Evolutionary conservation across 1,140 invertebrate species (phyloP), one percentile per base, ranked within the genome.

Genomic region (Saxidomus purpurata): DNA sequence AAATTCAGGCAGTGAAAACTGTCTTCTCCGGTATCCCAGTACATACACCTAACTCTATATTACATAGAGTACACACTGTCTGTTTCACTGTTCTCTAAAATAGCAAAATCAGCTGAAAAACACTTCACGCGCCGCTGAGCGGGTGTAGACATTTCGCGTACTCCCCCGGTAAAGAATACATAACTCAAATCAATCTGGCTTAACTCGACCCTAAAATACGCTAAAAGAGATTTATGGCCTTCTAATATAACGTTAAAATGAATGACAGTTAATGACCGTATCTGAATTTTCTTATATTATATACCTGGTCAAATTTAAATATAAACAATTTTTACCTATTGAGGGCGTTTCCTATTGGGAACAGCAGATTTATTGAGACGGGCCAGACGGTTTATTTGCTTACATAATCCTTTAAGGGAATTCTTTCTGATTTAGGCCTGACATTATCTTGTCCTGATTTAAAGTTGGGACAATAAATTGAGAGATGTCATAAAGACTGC

Each of bases 101-200:
- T 81, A 81, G 79, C 79, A 81, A 81, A 80, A 61, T 61, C 79
- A 81, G 79, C 79, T 63, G 79, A 81, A 81, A 81, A 61, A 19
- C 17, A 25, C 15, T 81, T 81, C 79, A 81, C 79, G 79, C 31
- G 34, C 79, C 52, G 55, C 19, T 81, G 55, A 43, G 28, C 79
- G 79, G 79, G 49, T 59, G 79, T 81, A 59, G 79, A 61, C 59
- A 38, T 61, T 59, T 40, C 31, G 25, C 79, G 31, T 81, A 81
- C 79, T 59, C 49, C 79, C 79, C 31, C 31, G 79, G 52, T 81
- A 40, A 40, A 59, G 47, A 59, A 61, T 38, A 81, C n/a, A 80
- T 55, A 40, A 61, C 61, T 61, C 34, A n/a, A 77, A 77, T 77
- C 74, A 52, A 43, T 49, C 25, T 77, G 43, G 38, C 15, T 49